Evolutionary conservation across 2,797 vertebrate species (phyloP).

Genomic region (Neoniphon sammara): DNA sequence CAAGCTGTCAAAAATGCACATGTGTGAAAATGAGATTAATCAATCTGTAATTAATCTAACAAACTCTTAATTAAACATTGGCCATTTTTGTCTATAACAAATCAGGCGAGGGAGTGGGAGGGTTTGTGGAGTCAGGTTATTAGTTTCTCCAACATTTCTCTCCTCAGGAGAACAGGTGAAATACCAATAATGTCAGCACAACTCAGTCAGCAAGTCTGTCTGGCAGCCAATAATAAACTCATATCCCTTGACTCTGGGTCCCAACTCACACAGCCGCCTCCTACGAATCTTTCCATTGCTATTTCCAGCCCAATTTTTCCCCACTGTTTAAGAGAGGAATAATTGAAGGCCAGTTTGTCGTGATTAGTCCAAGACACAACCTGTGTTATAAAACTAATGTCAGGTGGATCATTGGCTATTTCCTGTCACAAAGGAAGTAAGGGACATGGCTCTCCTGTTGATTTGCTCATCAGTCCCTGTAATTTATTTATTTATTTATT

Average conservation of each 20-base stretch:
- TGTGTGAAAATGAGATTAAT: constrained; percentile 74
- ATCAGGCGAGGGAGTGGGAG: constrained; percentile 72
- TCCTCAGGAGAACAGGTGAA: constrained; percentile 78
- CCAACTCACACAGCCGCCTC: constrained; percentile 74
- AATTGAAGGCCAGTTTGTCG: constrained; percentile 70
- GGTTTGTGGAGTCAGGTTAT: constrained; percentile 80
- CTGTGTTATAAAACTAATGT: constrained; percentile 50
- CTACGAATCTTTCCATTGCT: constrained; percentile 64
- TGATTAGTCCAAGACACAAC: constrained; percentile 51
- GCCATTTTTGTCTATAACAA: constrained; percentile 79
- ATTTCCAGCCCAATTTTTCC: constrained; percentile 68
- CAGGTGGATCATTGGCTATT: constrained; percentile 27
- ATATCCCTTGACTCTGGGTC: constrained; percentile 77
- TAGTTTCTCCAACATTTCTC: constrained; percentile 77
- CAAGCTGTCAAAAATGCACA: constrained; percentile 67
- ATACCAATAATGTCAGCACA: constrained; percentile 84
- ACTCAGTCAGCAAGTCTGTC: constrained; percentile 83
- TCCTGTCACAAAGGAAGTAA: constrained; percentile 25
- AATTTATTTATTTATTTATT: constrained; percentile 41
- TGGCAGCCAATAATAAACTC: constrained; percentile 83
- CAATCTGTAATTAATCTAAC: constrained; percentile 83
- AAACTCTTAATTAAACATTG: constrained; percentile 80
- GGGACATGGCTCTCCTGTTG: constrained; percentile 49
- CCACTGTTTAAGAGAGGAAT: constrained; percentile 60
- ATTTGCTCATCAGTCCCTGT: constrained; percentile 64